Base-by-base conservation (phyloP, 2,888 invertebrate genomes). In the Leucophora obtusa region DNA sequence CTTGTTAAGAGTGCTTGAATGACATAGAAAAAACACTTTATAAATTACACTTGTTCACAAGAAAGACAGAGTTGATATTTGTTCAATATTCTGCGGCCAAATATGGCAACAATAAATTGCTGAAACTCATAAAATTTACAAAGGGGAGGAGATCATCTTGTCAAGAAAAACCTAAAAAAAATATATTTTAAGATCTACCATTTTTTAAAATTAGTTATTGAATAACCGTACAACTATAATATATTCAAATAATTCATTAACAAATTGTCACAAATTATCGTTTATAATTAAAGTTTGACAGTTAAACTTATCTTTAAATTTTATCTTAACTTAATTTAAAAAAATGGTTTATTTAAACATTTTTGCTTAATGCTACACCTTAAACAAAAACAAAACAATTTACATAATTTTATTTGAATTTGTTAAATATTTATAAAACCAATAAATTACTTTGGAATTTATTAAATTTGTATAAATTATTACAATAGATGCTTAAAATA, bases 201-300 rank as follows among this genome's bases (percentile, higher is more conserved):
- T 9, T 17, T 50, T 43, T 33, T 24, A 21, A 56, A 43, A 54
- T 63, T 56, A 63, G 54, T 53, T 24, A 24, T 43, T n/a, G 21
- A 7, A 18, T 8, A 35, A 53, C n/a, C 17, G 38, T 53, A 0
- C 5, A 51, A 24, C 1, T n/a, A 47, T 47, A 14, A 53, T 53
- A 54, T 33, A 62, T 70, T 71, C 53, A 43, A 17, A 69, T 69
- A 69, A 76, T 65, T 63, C n/a, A 58, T 70, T 70, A 58, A 54
- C 51, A 70, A 76, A 76, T 70, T 70, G 17, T 50, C 24, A 53
- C 63, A 72, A 72, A 58, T 73, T 76, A 80, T 51, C 18, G 33
- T 66, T 54, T 71, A 33, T 75, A 71, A 79, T 79, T 79, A 66
- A 53, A 38, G 53, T 47, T 63, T 72, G 80, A 54, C 68, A 80